Evolutionary conservation across 2,113 vertebrate species (phyloP).

Genomic region (Odontophorus gujanensis): DNA sequence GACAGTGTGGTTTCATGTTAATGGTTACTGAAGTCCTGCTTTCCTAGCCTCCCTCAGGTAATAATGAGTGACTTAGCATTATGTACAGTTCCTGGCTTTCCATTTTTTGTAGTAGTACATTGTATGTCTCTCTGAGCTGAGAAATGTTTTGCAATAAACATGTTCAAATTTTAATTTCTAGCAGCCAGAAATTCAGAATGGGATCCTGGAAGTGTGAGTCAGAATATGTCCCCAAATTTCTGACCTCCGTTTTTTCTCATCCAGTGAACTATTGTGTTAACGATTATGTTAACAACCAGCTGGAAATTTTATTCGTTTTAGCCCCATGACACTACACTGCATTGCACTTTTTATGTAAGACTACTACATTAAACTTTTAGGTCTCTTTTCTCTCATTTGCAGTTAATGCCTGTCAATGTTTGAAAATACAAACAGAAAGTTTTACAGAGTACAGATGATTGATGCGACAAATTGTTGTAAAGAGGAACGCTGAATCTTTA

Average conservation of each 20-base stretch:
- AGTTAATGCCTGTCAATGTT: background rate
- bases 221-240: background rate
- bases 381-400: background rate
- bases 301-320: background rate
- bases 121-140: background rate
- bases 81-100: background rate
- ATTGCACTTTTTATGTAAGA: background rate
- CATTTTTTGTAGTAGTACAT: background rate
- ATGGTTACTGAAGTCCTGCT: constrained; percentile 48
- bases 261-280: background rate
- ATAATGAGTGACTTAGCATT: constrained; percentile 52
- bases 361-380: background rate
- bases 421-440: background rate
- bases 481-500: background rate
- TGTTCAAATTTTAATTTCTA: background rate
- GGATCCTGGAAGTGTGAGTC: background rate
- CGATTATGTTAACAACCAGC: background rate
- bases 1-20: constrained; percentile 51
- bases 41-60: constrained; percentile 16
- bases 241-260: background rate
- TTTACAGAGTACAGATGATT: background rate
- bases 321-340: background rate
- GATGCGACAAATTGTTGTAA: background rate
- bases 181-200: background rate
- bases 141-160: constrained; percentile 11